Percentiles rank a stretch among this genome's conserved stretches.
phyloP scores from a whole-genome alignment of 1,140 invertebrate species.

The Drosophila kohkoa region DNA sequence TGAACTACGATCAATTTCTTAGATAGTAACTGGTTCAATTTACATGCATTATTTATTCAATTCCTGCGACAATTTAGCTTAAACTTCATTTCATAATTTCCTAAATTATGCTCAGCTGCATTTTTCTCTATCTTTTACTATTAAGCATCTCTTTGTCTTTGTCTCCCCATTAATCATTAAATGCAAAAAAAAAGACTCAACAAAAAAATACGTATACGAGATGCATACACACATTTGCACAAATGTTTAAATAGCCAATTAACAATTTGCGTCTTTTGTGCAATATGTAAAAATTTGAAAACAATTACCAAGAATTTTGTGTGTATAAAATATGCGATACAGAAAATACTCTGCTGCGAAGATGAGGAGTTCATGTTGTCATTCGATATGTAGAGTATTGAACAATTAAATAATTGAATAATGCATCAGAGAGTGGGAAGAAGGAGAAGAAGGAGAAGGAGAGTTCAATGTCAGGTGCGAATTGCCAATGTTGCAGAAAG shows the following conservation, averaged over 20 bases:
- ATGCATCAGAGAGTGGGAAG: no score
- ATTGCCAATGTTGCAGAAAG: slow-evolving; percentile 53
- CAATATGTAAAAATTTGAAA: slow-evolving; percentile 18
- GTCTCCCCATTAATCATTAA: slow-evolving; percentile 12
- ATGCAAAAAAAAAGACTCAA: slow-evolving; percentile 18
- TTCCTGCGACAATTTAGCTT: no score
- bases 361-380: not conserved
- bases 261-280: slow-evolving; percentile 70
- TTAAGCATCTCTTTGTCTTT: not conserved
- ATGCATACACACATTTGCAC: not conserved
- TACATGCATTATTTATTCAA: no score
- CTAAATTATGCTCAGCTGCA: no score
- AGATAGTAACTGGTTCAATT: no score
- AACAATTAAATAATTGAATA: no score
- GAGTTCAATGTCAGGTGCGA: not conserved
- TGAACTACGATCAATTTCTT: no score
- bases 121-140: no score
- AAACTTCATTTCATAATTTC: no score
- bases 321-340: slow-evolving; percentile 18
- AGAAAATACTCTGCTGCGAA: not conserved
- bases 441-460: no score
- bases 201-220: not conserved
- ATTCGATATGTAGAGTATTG: not conserved
- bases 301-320: not conserved
- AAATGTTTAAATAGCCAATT: slow-evolving; percentile 76